Evolutionary conservation across 2,113 vertebrate genomes (phyloP).

Genomic region (Psilopsiagon aurifrons): DNA sequence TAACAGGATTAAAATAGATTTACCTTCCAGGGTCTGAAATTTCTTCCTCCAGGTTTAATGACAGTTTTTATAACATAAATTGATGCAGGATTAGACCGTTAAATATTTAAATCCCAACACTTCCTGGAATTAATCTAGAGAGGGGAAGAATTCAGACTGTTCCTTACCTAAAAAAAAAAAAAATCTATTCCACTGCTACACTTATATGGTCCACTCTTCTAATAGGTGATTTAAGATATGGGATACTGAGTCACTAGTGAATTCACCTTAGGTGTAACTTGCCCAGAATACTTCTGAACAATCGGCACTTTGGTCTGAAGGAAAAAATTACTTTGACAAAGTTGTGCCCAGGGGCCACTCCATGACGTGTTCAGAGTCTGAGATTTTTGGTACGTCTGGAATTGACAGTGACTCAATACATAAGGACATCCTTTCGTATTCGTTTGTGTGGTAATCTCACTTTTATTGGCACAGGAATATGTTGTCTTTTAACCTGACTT

Average conservation of each 20-base stretch:
- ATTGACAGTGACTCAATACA: slow-evolving; percentile 42
- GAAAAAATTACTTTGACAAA: slow-evolving; percentile 56
- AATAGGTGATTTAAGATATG: neutral
- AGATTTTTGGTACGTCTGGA: slow-evolving; percentile 26
- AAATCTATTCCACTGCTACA: neutral
- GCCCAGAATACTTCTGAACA: slow-evolving; percentile 15
- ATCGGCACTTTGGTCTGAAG: slow-evolving; percentile 33
- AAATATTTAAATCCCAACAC: slow-evolving; percentile 57
- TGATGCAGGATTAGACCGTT: slow-evolving; percentile 19
- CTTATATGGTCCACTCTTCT: neutral
- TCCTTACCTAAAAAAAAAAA: neutral
- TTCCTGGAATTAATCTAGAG: slow-evolving; percentile 43
- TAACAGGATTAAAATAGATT: slow-evolving; percentile 60
- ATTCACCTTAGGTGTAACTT: slow-evolving; percentile 16
- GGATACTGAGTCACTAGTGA: neutral
- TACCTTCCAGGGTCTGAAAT: slow-evolving; percentile 38
- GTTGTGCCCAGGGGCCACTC: neutral
- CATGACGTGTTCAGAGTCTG: neutral
- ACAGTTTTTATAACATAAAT: slow-evolving; percentile 60
- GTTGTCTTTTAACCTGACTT: slow-evolving; percentile 58
- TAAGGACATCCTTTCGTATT: slow-evolving; percentile 11
- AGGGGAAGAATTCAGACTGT: neutral
- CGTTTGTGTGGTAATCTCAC: slow-evolving; percentile 46
- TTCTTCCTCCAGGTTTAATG: slow-evolving; percentile 20
- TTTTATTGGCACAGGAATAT: slow-evolving; percentile 41